phyloP scores from a whole-genome alignment of 2,888 invertebrate genomes.

The Ischnus inquisitorius region DNA sequence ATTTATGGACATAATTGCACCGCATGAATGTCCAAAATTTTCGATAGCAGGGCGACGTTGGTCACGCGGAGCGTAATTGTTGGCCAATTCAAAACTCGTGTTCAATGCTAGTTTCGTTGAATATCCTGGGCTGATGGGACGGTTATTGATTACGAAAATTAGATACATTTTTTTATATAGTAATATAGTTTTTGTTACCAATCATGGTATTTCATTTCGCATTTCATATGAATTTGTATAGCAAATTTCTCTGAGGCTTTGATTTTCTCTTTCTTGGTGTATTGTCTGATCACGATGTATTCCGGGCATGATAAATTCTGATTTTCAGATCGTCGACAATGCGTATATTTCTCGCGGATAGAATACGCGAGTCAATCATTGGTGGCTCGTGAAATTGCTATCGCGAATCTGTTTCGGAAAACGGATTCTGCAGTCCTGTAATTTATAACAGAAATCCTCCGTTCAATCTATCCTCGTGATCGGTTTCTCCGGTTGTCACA shows the following conservation, averaged over 20 bases:
- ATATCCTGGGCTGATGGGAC: neutral
- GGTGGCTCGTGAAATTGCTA: constrained; percentile 9
- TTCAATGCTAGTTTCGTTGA: constrained; percentile 5
- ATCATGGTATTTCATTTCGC: no score
- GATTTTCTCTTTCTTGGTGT: no score
- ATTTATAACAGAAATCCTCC: neutral
- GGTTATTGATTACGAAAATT: neutral
- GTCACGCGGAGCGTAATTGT: neutral
- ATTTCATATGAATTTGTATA: no score
- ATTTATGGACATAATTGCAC: neutral
- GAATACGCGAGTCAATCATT: neutral
- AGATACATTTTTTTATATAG: neutral
- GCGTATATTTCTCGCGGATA: no score
- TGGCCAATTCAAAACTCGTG: neutral
- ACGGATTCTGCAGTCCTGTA: neutral
- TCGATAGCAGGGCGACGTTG: neutral
- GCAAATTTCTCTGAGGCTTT: no score
- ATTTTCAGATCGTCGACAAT: no score
- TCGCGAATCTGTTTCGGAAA: neutral
- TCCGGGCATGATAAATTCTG: no score
- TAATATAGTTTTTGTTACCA: no score
- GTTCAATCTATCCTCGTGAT: constrained; percentile 6
- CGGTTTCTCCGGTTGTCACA: constrained; percentile 13
- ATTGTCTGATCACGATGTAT: no score
- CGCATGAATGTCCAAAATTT: neutral